Conservation (phyloP, 2,888 invertebrate species). For the Caradrina clavipalpis region DNA sequence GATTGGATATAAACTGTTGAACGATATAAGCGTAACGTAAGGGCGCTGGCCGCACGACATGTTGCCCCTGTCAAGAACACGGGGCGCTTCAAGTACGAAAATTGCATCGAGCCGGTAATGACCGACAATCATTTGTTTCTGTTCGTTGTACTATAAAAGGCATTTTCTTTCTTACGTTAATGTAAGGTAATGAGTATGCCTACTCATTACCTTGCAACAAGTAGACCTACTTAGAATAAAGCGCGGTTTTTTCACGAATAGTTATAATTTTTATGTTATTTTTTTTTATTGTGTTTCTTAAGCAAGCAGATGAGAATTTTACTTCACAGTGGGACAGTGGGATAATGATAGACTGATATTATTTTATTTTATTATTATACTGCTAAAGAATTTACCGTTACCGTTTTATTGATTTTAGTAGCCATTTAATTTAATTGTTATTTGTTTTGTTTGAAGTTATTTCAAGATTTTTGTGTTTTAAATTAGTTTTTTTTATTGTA, state of each 20-base stretch:
- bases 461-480: too few relatives aligned
- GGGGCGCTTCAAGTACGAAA: constrained; percentile 7
- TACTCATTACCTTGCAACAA: too few relatives aligned
- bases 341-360: too few relatives aligned
- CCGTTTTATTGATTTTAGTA: too few relatives aligned
- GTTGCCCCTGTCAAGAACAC: background rate
- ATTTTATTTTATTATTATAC: too few relatives aligned
- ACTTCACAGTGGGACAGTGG: too few relatives aligned
- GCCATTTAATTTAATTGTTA: background rate
- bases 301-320: too few relatives aligned
- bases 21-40: constrained; percentile 62
- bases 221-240: too few relatives aligned
- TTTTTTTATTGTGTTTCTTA: too few relatives aligned
- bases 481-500: background rate
- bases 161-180: background rate
- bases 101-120: constrained; percentile 17
- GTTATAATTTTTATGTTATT: too few relatives aligned
- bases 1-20: constrained; percentile 44
- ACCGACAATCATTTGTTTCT: constrained; percentile 37
- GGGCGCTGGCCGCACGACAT: constrained; percentile 18
- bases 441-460: too few relatives aligned
- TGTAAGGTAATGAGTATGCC: background rate
- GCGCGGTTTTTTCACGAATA: too few relatives aligned
- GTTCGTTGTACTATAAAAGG: background rate
- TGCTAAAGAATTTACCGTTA: background rate